A percentile compares a stretch with the other conserved stretches of the same genome.
phyloP scores from a whole-genome alignment of 2,888 invertebrate genomes.

The Cerastis rubricosa region DNA sequence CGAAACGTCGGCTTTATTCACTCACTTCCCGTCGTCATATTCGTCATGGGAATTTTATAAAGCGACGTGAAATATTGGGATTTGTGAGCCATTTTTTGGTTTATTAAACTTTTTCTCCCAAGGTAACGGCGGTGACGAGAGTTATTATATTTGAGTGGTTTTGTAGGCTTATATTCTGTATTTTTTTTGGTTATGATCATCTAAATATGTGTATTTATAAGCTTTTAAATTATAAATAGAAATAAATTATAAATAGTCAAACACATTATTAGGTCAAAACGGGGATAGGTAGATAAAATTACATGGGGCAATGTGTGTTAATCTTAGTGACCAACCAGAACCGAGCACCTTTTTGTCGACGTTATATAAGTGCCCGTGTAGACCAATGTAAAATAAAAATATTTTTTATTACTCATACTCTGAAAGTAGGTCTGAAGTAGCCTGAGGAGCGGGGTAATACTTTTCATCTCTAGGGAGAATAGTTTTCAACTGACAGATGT shows the following conservation, averaged over 20 bases:
- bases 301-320: background rate
- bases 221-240: background rate
- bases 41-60: constrained; percentile 67
- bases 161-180: background rate
- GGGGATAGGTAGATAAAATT: background rate
- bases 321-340: no score
- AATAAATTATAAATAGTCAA: background rate
- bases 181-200: background rate
- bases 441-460: no score
- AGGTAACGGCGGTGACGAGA: background rate
- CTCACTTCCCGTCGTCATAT: constrained; percentile 65
- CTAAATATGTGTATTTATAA: background rate
- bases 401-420: no score
- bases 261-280: background rate
- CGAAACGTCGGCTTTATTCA: constrained; percentile 72
- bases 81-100: constrained; percentile 40
- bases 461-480: no score
- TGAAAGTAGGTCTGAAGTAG: no score
- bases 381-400: no score
- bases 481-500: no score
- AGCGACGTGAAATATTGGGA: constrained; percentile 58
- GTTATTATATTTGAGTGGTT: constrained; percentile 2
- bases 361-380: no score
- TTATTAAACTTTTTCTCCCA: constrained; percentile 42
- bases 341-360: no score